Base-by-base conservation (phyloP, 64 coral and sea anemone species). In the Stichodactyla mertensii region DNA sequence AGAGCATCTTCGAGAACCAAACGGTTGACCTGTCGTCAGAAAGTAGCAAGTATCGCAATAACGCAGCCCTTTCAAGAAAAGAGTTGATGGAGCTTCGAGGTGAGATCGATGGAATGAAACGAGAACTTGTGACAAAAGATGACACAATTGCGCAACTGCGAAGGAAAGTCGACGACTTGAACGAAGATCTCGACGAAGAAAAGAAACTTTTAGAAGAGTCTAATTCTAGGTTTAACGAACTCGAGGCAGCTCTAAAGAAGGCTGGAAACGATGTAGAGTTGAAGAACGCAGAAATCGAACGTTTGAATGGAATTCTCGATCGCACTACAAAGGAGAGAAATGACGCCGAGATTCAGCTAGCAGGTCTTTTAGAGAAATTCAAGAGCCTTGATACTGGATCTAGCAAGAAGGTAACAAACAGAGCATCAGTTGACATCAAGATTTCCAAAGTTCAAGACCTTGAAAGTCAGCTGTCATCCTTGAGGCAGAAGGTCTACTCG, bases 301-400 rank as follows among this genome's bases (percentile, higher is more conserved):
- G 31, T 6, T 52, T 92, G 78, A 64, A 87, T 55, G 90, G 78
- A 53, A 82, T 82, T 16, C 51, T 96, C 5, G 91, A 90, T 16
- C 91, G 82, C 57, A 84, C 88, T 3, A 93, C 88, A 2, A 89
- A 84, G 78, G 91, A 96, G 18, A 86, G 91, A 16, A 87, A 96
- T 57, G 89, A 96, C 52, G 61, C 89, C 10, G 94, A 89, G 10
- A 77, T 96, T 85, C 58, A 96, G 84, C 55, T 96, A 2, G 91
- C 88, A 74, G 91, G 94, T 56, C 53, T 96, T 11, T 85, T 93
- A 26, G 94, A 96, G 26, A 83, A 92, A 52, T 83, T 92, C 57
- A 66, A 80, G 61, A 74, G 79, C 52, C 82, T 96, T 83, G 88
- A 96, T 52, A 89, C 85, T 20, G 74, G 54, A 4, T 62, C 28